Evolutionary conservation across 2,113 vertebrate genomes (phyloP).

Genomic region (Hippocampus abdominalis): DNA sequence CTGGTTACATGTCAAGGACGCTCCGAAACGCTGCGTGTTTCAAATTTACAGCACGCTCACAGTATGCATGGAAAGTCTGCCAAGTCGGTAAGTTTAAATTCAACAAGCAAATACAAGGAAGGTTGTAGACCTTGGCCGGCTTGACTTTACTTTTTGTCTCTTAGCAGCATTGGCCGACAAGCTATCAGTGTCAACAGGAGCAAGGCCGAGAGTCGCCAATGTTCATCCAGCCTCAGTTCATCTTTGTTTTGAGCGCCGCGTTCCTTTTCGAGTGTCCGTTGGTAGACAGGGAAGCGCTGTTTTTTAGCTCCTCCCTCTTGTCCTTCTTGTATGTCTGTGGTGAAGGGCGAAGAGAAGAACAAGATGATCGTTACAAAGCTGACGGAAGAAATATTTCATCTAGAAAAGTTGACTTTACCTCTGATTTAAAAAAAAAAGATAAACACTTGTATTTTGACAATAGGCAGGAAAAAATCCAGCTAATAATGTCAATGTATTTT

Average conservation of each 20-base stretch:
- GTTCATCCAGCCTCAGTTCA: conserved; percentile 87
- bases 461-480: not conserved
- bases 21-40: conserved; percentile 7
- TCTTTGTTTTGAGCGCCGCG: conserved; percentile 79
- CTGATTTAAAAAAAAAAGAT: no score
- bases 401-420: no score
- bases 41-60: conserved; percentile 14
- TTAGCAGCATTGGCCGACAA: conserved; percentile 45
- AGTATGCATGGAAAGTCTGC: conserved; percentile 17
- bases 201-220: conserved; percentile 14
- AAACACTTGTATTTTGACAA: no score
- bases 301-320: conserved; percentile 82
- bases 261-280: conserved; percentile 85
- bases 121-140: conserved; percentile 47
- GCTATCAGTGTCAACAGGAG: conserved; percentile 23
- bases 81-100: conserved; percentile 11
- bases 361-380: not conserved
- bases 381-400: not conserved
- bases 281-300: conserved; percentile 70
- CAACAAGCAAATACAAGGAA: conserved; percentile 19
- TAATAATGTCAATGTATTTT: not conserved
- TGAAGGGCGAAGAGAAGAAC: conserved; percentile 3
- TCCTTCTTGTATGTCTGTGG: conserved; percentile 90
- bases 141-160: conserved; percentile 39
- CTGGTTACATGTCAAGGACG: conserved; percentile 32